These are phyloP conservation scores for Crotalus tigris DNA, from an alignment of 2,113 vertebrate species.

Conservation along the genomic window DNA sequence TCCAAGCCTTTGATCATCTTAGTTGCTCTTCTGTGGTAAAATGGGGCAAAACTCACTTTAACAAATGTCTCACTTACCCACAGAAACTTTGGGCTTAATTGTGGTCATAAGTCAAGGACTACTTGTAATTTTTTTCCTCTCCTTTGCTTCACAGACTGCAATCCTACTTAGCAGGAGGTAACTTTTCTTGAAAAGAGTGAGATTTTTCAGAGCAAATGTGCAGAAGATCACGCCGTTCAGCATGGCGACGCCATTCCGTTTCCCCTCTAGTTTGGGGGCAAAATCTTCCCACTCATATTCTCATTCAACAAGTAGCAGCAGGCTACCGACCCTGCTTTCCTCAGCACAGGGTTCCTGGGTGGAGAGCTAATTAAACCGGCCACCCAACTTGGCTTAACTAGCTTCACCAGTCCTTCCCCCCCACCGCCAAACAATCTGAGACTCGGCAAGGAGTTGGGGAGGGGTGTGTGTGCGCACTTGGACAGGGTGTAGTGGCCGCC, in stretches of 20 bases:
- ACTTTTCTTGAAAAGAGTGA: neutral
- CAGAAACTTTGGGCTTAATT: no score
- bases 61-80: no score
- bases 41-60: no score
- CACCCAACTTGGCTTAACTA: neutral
- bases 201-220: neutral
- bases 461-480: neutral
- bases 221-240: neutral
- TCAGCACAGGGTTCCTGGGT: neutral
- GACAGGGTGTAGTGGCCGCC: neutral
- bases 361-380: conserved; percentile 40
- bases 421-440: neutral
- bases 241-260: neutral
- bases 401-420: neutral
- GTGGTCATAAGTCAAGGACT: no score
- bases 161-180: neutral
- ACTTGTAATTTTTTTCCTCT: neutral
- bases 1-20: no score
- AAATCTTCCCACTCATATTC: conserved; percentile 23
- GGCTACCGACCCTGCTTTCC: neutral
- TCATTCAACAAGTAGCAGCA: neutral
- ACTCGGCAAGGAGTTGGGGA: neutral
- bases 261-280: neutral
- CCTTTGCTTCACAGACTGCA: neutral
- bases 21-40: no score